Conservation (phyloP, 2,888 invertebrate species). For the Xylota segnis region DNA sequence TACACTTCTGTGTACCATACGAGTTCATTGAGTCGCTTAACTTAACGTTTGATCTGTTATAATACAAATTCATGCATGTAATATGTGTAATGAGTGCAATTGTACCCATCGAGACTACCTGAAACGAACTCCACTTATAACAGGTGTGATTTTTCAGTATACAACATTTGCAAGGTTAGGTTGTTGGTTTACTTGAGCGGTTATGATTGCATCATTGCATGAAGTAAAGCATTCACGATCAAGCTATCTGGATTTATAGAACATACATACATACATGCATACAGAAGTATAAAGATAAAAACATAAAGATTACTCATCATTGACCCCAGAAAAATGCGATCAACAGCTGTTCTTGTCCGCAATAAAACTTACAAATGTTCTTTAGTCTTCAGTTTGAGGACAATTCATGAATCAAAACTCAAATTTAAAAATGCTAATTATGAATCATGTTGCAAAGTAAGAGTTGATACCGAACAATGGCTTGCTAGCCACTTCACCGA, state of each 20-base stretch:
- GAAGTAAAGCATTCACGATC: background rate
- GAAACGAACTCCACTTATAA: background rate
- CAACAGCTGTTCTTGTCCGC: background rate
- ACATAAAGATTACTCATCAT: background rate
- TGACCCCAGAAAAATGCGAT: background rate
- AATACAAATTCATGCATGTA: too few species aligned
- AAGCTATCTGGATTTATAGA: background rate
- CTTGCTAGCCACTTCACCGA: background rate
- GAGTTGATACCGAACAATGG: background rate
- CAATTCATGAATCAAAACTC: background rate
- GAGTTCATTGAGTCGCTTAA: too few species aligned
- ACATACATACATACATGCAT: background rate
- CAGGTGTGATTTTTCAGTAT: background rate
- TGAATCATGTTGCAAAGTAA: constrained; percentile 13
- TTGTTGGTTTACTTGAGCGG: background rate
- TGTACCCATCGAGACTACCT: too few species aligned
- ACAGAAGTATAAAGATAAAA: background rate
- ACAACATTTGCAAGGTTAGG: background rate
- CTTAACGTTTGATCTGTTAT: too few species aligned
- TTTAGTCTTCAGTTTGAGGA: background rate
- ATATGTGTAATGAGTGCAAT: too few species aligned
- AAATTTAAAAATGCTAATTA: constrained; percentile 3
- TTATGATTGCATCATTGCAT: background rate
- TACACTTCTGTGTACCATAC: too few species aligned
- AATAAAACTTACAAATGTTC: too few species aligned